Percentiles rank a stretch among this genome's conserved stretches.
These are phyloP conservation scores for Xenus cinereus DNA, from an alignment of 2,113 vertebrate genomes.

Conservation along the genomic window DNA sequence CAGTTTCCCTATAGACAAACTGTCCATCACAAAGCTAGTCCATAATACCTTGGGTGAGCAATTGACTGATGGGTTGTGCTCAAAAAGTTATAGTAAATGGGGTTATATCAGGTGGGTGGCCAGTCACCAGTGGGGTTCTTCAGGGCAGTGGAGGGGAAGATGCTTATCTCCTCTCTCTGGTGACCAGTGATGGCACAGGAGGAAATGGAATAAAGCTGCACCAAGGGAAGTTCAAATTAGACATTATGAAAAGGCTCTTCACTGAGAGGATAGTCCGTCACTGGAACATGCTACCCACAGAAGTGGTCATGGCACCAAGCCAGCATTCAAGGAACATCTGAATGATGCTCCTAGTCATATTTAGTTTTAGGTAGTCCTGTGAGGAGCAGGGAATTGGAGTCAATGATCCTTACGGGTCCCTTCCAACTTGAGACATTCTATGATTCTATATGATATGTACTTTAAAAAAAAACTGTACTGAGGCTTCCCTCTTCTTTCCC, in stretches of 20 bases:
- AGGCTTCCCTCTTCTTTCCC: neutral
- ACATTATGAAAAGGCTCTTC: neutral
- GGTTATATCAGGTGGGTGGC: neutral
- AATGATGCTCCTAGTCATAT: neutral
- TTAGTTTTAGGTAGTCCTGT: neutral
- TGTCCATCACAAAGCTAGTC: neutral
- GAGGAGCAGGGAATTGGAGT: neutral
- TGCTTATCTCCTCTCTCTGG: neutral
- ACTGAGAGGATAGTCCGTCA: neutral
- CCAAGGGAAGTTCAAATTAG: neutral
- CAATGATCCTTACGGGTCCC: rapidly evolving
- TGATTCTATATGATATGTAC: neutral
- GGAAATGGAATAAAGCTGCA: neutral
- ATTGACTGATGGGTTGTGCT: neutral
- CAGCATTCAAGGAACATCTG: neutral
- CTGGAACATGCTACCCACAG: neutral
- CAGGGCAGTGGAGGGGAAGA: neutral
- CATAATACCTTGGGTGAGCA: neutral
- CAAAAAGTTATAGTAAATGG: neutral
- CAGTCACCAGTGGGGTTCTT: neutral
- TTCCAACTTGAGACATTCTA: neutral
- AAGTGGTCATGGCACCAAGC: neutral
- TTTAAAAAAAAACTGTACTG: neutral
- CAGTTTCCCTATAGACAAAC: neutral
- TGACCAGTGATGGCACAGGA: rapidly evolving